These are phyloP conservation scores for Eunapius fragilis DNA, from an alignment of 37 sponge, comb jelly and placozoan species.

Conservation along the genomic window DNA sequence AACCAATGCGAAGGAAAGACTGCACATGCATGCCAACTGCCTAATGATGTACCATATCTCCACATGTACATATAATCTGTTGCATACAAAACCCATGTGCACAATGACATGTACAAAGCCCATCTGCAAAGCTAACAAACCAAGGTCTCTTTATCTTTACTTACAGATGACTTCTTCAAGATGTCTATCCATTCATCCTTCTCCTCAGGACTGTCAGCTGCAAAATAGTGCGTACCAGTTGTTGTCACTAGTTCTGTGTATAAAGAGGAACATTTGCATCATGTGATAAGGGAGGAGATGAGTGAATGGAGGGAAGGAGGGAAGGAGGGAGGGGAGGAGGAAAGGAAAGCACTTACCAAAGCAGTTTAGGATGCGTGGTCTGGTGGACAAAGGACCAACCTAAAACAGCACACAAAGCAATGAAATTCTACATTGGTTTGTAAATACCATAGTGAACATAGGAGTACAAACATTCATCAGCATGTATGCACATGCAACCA, in stretches of 20 bases:
- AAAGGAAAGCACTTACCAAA: slow-evolving; percentile 36
- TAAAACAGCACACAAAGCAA: neutral
- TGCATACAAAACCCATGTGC: too few relatives aligned
- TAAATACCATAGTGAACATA: too few relatives aligned
- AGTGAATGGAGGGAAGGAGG: neutral
- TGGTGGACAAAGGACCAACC: slow-evolving; percentile 32
- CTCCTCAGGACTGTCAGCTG: slow-evolving; percentile 62
- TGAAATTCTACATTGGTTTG: neutral
- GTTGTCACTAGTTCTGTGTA: slow-evolving; percentile 59
- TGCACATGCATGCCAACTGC: too few relatives aligned
- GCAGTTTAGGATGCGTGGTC: slow-evolving; percentile 65
- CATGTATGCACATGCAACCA: too few relatives aligned
- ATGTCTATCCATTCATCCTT: slow-evolving; percentile 79
- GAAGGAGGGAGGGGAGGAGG: neutral
- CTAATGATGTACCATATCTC: too few relatives aligned
- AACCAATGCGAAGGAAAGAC: too few relatives aligned
- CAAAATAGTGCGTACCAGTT: slow-evolving; percentile 27
- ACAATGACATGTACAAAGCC: too few relatives aligned
- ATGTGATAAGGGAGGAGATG: neutral
- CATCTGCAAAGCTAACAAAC: too few relatives aligned
- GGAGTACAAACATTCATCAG: too few relatives aligned
- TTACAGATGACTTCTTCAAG: slow-evolving; percentile 64
- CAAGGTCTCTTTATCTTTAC: neutral
- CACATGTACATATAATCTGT: too few relatives aligned
- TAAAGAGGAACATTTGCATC: neutral